Evolutionary conservation across 2,113 vertebrate species (phyloP).

Genomic region (Entelurus aequoreus): DNA sequence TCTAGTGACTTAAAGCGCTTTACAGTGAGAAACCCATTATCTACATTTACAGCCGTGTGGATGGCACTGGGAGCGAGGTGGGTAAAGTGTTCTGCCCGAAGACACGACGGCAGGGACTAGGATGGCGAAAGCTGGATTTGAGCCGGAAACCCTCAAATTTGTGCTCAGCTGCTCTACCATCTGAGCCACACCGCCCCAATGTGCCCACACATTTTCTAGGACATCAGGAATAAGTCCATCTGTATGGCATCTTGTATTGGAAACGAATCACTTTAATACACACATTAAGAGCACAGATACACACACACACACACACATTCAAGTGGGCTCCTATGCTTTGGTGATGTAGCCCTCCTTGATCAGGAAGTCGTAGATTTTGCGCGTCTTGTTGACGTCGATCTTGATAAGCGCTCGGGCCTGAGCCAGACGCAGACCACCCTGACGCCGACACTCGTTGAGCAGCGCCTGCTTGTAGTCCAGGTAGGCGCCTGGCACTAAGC

Average conservation of each 20-base stretch:
- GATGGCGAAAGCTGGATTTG: no score
- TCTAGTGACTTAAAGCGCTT: no score
- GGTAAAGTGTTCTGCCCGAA: no score
- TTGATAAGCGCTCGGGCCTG: conserved; percentile 97
- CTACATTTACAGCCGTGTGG: no score
- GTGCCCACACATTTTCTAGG: background rate
- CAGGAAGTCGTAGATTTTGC: conserved; percentile 98
- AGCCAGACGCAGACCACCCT: conserved; percentile 90
- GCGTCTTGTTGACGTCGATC: conserved; percentile 98
- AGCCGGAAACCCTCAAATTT: no score
- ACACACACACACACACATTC: conserved; percentile 19
- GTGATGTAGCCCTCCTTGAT: conserved; percentile 96
- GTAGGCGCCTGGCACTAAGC: conserved; percentile 95
- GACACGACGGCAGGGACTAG: no score
- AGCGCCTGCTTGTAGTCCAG: conserved; percentile 96
- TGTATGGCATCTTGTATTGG: no score
- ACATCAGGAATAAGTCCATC: no score
- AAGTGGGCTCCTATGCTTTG: conserved; percentile 73
- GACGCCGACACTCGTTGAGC: conserved; percentile 90
- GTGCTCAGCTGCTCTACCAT: no score
- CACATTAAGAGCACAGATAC: conserved; percentile 20
- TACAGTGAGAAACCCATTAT: no score
- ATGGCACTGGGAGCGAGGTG: no score
- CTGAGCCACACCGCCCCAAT: no score
- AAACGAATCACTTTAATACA: background rate